Evolutionary conservation across 2,113 vertebrate genomes (phyloP).

Genomic region (Siphamia tubifer): DNA sequence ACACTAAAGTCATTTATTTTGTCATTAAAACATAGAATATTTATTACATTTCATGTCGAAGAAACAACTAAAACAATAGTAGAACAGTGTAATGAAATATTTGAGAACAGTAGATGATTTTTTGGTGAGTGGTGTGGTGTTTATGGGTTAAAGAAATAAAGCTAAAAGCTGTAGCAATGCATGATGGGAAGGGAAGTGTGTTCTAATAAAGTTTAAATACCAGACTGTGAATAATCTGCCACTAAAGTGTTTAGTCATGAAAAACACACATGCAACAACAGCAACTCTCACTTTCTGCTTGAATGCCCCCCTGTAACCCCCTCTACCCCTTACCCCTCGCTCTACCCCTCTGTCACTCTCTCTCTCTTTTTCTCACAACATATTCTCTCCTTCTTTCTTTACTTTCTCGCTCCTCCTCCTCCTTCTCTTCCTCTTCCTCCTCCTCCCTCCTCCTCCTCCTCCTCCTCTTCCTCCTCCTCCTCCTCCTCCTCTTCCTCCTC

Average conservation of each 20-base stretch:
- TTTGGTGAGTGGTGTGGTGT: too few species aligned
- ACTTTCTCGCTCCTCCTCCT: slow-evolving; percentile 22
- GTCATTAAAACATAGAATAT: too few species aligned
- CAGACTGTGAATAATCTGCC: slow-evolving; percentile 73
- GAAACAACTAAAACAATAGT: too few species aligned
- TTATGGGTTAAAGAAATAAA: slow-evolving; percentile 25
- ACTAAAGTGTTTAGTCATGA: slow-evolving; percentile 75
- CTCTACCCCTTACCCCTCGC: background rate
- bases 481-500: slow-evolving; percentile 51
- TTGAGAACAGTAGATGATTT: too few species aligned
- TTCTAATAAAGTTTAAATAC: slow-evolving; percentile 70
- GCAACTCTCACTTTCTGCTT: slow-evolving; percentile 72
- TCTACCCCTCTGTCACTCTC: background rate
- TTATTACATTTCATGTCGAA: too few species aligned
- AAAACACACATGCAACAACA: slow-evolving; percentile 73
- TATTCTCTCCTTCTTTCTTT: slow-evolving; percentile 27
- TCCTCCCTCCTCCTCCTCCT: slow-evolving; percentile 66
- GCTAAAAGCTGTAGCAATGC: slow-evolving; percentile 8
- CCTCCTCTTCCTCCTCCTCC: slow-evolving; percentile 9
- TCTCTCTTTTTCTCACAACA: slow-evolving; percentile 9
- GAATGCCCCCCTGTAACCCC: slow-evolving; percentile 19
- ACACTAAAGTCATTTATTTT: too few species aligned
- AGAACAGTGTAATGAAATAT: too few species aligned
- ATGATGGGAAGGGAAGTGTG: slow-evolving; percentile 36
- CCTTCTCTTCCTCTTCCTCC: slow-evolving; percentile 20